A percentile compares a stretch with the other conserved stretches of the same genome.
phyloP scores from a whole-genome alignment of 2,113 vertebrate genomes.

The Catharus bicknelli region DNA sequence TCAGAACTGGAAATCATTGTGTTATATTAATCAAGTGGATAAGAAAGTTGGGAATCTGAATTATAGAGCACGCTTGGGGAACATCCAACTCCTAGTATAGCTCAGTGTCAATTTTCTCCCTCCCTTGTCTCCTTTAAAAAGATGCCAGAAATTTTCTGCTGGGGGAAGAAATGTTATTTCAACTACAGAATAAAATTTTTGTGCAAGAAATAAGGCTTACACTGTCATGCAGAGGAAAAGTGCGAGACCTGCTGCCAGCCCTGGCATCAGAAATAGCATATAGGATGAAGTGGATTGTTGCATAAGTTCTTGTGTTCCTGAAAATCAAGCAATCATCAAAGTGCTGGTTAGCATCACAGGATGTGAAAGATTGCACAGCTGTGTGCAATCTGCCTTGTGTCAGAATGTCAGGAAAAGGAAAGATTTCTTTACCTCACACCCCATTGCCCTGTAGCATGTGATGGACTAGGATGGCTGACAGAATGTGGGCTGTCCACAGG shows the following conservation, averaged over 20 bases:
- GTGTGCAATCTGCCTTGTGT: background rate
- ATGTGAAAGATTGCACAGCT: background rate
- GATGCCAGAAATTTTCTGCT: background rate
- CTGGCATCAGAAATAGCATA: background rate
- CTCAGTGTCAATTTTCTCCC: rapidly evolving
- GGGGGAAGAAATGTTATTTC: background rate
- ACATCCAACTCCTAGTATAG: background rate
- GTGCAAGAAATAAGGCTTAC: constrained; percentile 15
- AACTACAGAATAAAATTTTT: background rate
- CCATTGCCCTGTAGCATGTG: background rate
- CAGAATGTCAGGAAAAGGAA: background rate
- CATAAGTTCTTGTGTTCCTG: background rate
- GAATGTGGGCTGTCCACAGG: rapidly evolving
- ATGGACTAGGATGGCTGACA: background rate
- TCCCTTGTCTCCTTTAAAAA: background rate
- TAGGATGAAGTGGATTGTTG: background rate
- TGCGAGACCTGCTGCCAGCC: background rate
- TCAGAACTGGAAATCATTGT: background rate
- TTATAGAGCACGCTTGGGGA: background rate
- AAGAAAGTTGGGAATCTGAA: background rate
- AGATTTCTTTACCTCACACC: background rate
- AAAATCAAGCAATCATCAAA: background rate
- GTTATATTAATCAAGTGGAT: background rate
- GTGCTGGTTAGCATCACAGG: background rate
- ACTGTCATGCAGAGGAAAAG: background rate